Evolutionary conservation across 1,140 invertebrate species (phyloP), one percentile per base, ranked within the genome.

Genomic region (Plectrocnemia conspersa): DNA sequence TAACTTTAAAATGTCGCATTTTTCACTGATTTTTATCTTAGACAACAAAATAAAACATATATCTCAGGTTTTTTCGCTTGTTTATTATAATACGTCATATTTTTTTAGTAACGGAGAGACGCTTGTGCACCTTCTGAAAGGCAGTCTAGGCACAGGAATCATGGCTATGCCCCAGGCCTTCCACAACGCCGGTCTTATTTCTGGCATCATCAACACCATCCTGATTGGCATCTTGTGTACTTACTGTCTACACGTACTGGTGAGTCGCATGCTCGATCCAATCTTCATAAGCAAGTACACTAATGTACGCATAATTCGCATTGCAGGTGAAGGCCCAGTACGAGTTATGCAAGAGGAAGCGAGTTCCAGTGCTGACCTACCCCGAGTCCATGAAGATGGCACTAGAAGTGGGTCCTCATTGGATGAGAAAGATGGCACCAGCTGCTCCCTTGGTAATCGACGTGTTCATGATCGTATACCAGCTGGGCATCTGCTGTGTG

Each of bases 401-500:
- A 0, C 66, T 85, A 11, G 66, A 78, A 60, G 70, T 75, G 24
- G 83, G 84, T 1, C 84, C 84, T 2, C 50, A 66, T 2, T 66
- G 64, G 2, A 66, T 85, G 27, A 72, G 74, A 44, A 68, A 67
- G 29, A 74, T 84, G 49, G 79, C 84, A 0, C 72, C 72, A 1
- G 68, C 69, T 23, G 74, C 83, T 36, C 75, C 78, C 18, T 64
- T 73, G 13, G 69, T 81, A 29, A 79, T 85, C 5, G 83, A 86
- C 61, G 65, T 78, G 1, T 88, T 89, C 64, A 75, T 93, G 47
- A 83, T 89, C n/a, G 76, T 90, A 32, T 91, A 89, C 58, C 91
- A 93, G 69, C 78, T 93, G 52, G 91, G 91, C 27, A 92, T 93
- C 65, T 93, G 91, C 66, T 91, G 88, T 64, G 88, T 92, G 1